A percentile compares a stretch with the other conserved stretches of the same genome.
These are phyloP conservation scores for Plutomurus gul DNA, from an alignment of 1,140 invertebrate genomes.

Conservation along the genomic window DNA sequence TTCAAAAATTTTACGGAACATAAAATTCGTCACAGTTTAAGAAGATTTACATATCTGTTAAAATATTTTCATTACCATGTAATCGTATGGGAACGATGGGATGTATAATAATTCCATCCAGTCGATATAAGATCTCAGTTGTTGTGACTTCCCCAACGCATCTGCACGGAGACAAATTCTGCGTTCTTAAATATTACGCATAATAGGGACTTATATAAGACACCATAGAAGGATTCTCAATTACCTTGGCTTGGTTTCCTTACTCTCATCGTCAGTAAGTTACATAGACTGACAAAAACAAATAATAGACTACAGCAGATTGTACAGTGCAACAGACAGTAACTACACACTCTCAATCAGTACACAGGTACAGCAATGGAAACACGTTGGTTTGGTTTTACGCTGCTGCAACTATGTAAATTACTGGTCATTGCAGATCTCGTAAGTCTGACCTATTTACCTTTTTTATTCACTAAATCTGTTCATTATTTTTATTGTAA, in stretches of 20 bases:
- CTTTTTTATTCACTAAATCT: not conserved
- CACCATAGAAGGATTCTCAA: not conserved
- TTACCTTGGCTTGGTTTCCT: conserved; percentile 13
- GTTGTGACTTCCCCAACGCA: too few species aligned
- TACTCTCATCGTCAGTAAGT: not conserved
- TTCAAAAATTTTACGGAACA: too few species aligned
- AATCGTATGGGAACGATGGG: too few species aligned
- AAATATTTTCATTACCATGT: too few species aligned
- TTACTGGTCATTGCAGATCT: conserved; percentile 21
- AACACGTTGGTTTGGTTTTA: conserved; percentile 30
- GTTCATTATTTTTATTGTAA: not conserved
- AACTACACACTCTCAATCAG: too few species aligned
- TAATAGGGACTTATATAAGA: not conserved
- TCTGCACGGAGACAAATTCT: too few species aligned
- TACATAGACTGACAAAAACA: not conserved
- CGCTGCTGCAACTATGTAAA: conserved; percentile 13
- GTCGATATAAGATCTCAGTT: too few species aligned
- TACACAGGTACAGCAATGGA: not conserved
- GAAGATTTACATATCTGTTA: too few species aligned
- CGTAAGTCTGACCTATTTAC: conserved; percentile 14
- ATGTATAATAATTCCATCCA: too few species aligned
- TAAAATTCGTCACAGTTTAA: too few species aligned
- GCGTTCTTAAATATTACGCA: too few species aligned
- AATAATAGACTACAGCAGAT: not conserved
- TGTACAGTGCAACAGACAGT: too few species aligned